Conservation (phyloP, 2,113 vertebrate genomes). For the Paratilapia polleni region DNA sequence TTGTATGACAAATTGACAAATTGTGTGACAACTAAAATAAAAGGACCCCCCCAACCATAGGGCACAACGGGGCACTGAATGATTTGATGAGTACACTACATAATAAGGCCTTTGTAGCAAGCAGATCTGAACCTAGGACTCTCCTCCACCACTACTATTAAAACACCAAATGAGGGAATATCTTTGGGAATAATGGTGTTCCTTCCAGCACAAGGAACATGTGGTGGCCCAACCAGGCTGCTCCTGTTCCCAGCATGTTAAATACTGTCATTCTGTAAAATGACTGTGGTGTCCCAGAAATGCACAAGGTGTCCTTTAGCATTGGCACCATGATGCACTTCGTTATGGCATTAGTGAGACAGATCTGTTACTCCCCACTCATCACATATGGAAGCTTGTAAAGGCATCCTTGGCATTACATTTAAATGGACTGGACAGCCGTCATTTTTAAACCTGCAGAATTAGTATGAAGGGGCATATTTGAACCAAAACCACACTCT, state of each 20-base stretch:
- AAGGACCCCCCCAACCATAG: background rate
- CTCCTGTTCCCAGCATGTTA: background rate
- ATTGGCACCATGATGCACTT: background rate
- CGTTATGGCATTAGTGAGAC: background rate
- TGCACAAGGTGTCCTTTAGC: background rate
- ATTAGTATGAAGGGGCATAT: too few species aligned
- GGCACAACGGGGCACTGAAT: background rate
- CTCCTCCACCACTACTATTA: background rate
- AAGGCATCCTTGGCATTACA: too few species aligned
- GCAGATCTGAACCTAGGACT: background rate
- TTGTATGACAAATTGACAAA: too few species aligned
- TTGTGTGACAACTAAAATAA: background rate
- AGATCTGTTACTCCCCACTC: background rate
- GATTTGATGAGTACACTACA: background rate
- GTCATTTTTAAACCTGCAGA: too few species aligned
- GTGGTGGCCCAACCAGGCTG: background rate
- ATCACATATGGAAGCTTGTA: too few species aligned
- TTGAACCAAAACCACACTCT: too few species aligned
- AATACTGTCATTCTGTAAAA: background rate
- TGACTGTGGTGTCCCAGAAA: background rate
- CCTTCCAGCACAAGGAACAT: background rate
- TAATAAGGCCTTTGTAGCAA: background rate
- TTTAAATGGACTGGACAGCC: too few species aligned
- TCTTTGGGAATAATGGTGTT: background rate
- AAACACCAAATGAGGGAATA: background rate